Base-by-base conservation (phyloP, 2,113 vertebrate species). In the Carassius gibelio region DNA sequence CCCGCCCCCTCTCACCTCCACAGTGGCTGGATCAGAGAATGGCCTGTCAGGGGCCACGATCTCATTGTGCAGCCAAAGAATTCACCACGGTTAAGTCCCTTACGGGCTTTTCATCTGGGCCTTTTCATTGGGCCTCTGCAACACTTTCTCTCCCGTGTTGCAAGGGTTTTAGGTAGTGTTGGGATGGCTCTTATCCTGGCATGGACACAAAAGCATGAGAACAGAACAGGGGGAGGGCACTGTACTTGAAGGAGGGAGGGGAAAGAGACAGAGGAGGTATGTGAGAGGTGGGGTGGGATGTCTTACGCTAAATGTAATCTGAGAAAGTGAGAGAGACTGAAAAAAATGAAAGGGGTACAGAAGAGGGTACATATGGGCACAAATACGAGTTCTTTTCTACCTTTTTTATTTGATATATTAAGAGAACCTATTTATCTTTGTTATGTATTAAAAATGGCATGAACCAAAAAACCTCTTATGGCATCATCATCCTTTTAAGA, bases 21-120 rank as follows among this genome's bases (percentile, higher is more conserved):
- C 85, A 83, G 86, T 66, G 85, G 84, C 78, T 78, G 82, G 87
- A 89, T 90, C 88, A 89, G 82, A 87, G 86, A 52, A 71, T 66
- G 61, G 74, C 82, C 87, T 85, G 91, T 90, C 87, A 89, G 89
- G 87, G 89, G 89, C 89, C 88, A 84, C 34, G 62, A 84, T 71
- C 84, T 87, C 86, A 90, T 90, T 90, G 89, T 90, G 87, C 82
- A 80, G 85, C 79, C 62, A 83, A 87, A 89, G 88, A 87, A 90
- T 88, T 86, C 85, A 87, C 64, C 84, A 77, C 80, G 78, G 88
- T 85, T 86, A 86, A 86, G 69, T 83, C 82, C 71, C 84, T 86
- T 83, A 77, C 78, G 75, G 81, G 72, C 87, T 88, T 87, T 86
- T 84, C 81, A 87, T 87, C 84, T 23, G 52, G 14, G 79, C 69